These are phyloP conservation scores for Poecilobothrus nobilitatus DNA, from an alignment of 2,888 invertebrate species.

Conservation along the genomic window DNA sequence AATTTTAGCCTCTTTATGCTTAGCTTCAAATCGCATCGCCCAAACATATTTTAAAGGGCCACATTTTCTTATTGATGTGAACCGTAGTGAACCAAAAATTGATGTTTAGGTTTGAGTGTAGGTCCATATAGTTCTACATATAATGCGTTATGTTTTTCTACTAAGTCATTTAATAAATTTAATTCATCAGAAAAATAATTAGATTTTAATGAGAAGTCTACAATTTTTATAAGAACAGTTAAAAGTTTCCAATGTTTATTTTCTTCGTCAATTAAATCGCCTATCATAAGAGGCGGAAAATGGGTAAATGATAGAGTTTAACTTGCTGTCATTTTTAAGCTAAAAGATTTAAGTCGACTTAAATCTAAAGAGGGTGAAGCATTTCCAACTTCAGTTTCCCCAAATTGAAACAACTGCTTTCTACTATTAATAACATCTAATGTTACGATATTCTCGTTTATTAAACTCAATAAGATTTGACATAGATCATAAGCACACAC, in stretches of 20 bases:
- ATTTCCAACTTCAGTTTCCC: conserved; percentile 21
- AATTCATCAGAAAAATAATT: conserved; percentile 16
- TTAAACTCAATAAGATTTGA: conserved; percentile 18
- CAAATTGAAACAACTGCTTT: conserved; percentile 23
- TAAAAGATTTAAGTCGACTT: conserved; percentile 18
- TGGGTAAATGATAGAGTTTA: conserved; percentile 20
- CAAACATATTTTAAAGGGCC: conserved; percentile 19
- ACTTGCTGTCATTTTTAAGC: conserved; percentile 23
- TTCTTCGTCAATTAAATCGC: conserved; percentile 19
- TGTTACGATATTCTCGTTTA: conserved; percentile 20
- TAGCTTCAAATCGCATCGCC: conserved; percentile 19
- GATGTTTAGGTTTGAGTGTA: conserved; percentile 20
- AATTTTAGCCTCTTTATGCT: conserved; percentile 18
- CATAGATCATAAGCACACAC: conserved; percentile 24
- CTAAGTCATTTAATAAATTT: conserved; percentile 14
- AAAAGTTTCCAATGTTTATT: conserved; percentile 20
- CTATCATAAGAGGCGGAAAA: conserved; percentile 16
- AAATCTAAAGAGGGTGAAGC: conserved; percentile 16
- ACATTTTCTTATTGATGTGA: conserved; percentile 17
- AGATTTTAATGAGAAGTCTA: conserved; percentile 15
- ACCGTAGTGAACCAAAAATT: conserved; percentile 20
- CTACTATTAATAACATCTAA: conserved; percentile 22
- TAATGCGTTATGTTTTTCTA: conserved; percentile 19
- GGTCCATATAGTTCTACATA: conserved; percentile 18
- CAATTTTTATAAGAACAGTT: conserved; percentile 17